Evolutionary conservation across 2,113 vertebrate genomes (phyloP), one percentile per base, ranked within the genome.

Genomic region (Micromys minutus): DNA sequence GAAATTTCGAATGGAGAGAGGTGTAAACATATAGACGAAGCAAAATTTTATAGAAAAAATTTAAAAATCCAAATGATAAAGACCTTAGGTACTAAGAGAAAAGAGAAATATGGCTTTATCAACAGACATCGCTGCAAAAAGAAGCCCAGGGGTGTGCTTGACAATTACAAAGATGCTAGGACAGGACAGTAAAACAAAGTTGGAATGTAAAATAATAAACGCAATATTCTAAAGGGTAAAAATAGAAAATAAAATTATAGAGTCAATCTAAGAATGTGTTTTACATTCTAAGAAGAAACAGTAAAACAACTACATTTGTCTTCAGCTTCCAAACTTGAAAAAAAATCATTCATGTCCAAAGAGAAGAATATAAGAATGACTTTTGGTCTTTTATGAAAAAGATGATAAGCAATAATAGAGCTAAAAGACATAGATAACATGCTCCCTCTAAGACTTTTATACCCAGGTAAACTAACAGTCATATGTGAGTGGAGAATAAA

Each of bases 401-500:
- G n/a, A 76, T 26, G 52, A 10, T 42, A 3, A 24, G n/a, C 93
- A 74, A 75, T 71, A 50, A 11, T 5, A 59, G 86, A 86, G 69
- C 17, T 80, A 61, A 19, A 61, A 87, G 65, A 24, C 63, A 42
- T 50, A 92, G 52, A 94, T 13, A 80, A 65, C 94, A 83, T 50
- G 1, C 86, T 61, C 17, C 52, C 91, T 91, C 72, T 47, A 89
- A 81, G 17, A 93, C 52, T 81, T 91, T 86, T 81, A 81, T 93
- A 45, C 29, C 74, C 45, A 76, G 63, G 5, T 21, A 72, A 90
- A 76, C 13, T 94, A 34, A 61, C 76, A 92, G 6, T 85, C 10
- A 75, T n/a, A 26, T 47, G 13, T 57, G 26, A 88, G 19, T 89
- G 12, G 52, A 85, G 42, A 88, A 45, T 88, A 59, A 65, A 95